Percentiles rank a stretch among this genome's conserved stretches.
These are phyloP conservation scores for Phytoseiulus persimilis DNA, from an alignment of 2,888 invertebrate species.

Conservation along the genomic window DNA sequence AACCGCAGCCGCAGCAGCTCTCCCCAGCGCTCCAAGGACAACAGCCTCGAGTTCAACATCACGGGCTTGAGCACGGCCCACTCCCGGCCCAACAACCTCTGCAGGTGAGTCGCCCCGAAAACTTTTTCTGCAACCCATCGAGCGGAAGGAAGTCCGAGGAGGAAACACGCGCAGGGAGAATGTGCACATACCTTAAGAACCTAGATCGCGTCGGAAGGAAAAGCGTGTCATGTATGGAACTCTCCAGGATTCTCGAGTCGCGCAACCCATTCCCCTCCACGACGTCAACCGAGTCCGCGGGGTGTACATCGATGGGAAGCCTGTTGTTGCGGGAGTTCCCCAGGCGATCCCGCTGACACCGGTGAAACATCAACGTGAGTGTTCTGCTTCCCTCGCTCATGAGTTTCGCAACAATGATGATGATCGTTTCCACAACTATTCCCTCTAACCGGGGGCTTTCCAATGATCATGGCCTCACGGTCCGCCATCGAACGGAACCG, in stretches of 20 bases:
- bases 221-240: no score
- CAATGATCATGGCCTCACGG: no score
- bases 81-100: background rate
- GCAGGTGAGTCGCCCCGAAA: background rate
- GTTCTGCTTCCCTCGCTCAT: no score
- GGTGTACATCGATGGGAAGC: slow-evolving; percentile 9
- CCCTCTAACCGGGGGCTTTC: no score
- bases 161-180: no score
- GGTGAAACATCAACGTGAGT: background rate
- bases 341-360: background rate
- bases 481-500: no score
- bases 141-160: no score
- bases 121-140: background rate
- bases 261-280: background rate
- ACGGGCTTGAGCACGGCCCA: background rate
- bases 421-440: no score
- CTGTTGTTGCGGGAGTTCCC: slow-evolving; percentile 10
- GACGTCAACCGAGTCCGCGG: slow-evolving; percentile 17
- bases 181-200: no score
- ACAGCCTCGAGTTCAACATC: background rate
- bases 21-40: background rate
- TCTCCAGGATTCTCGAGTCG: background rate
- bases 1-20: background rate
- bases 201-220: no score
- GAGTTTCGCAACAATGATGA: no score